These are phyloP conservation scores for Sinocyclocheilus anophthalmus DNA, from an alignment of 2,113 vertebrate genomes.

Conservation along the genomic window DNA sequence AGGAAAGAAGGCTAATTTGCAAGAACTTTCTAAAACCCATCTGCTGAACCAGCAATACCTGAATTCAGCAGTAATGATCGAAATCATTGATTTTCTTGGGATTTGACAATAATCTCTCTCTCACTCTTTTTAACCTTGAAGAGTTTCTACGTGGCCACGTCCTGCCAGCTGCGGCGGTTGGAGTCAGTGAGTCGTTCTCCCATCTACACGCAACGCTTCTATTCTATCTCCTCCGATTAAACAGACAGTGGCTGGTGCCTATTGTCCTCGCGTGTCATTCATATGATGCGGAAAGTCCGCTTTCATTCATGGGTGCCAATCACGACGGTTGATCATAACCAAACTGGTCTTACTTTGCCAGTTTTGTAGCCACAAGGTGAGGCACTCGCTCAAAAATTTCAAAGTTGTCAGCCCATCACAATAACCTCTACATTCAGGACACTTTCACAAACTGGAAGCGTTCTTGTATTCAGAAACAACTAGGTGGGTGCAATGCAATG, in stretches of 20 bases:
- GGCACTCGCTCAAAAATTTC: background rate
- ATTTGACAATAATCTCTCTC: background rate
- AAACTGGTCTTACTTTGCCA: constrained; percentile 74
- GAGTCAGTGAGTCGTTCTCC: constrained; percentile 79
- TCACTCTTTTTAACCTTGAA: constrained; percentile 49
- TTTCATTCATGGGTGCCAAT: constrained; percentile 75
- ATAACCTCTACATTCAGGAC: background rate
- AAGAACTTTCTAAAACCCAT: constrained; percentile 53
- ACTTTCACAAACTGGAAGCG: background rate
- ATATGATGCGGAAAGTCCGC: too few species aligned
- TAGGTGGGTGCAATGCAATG: background rate
- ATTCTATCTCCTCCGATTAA: too few species aligned
- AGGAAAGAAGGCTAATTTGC: constrained; percentile 50
- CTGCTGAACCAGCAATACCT: constrained; percentile 61
- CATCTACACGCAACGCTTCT: constrained; percentile 82
- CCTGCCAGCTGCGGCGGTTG: constrained; percentile 79
- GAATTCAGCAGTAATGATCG: constrained; percentile 56
- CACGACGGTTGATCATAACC: constrained; percentile 73
- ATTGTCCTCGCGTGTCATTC: too few species aligned
- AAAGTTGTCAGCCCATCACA: background rate
- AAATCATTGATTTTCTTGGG: constrained; percentile 77
- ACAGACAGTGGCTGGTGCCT: too few species aligned
- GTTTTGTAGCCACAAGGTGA: constrained; percentile 82
- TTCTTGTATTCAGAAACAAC: background rate
- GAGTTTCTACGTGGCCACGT: constrained; percentile 80